Evolutionary conservation across 2,113 vertebrate genomes (phyloP), one percentile per base, ranked within the genome.

Genomic region (Myocastor coypus): DNA sequence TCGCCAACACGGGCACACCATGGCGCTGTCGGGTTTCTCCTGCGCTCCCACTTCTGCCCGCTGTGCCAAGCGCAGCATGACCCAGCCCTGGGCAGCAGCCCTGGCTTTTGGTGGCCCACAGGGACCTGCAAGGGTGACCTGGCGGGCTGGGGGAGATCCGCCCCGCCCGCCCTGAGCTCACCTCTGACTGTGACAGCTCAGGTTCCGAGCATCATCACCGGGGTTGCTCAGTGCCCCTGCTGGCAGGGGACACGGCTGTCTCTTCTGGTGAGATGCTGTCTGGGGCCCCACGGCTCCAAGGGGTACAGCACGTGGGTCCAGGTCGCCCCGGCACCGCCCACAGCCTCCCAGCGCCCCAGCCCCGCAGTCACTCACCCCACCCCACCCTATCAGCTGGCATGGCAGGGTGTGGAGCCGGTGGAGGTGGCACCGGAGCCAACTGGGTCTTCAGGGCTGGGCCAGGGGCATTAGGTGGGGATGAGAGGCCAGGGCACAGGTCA

Each of bases 141-240:
- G 81, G 91, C 52, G 46, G 93, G n/a, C 46, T 82, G 84, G 40
- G 11, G 75, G 81, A 81, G 22, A 46, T n/a, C 46, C n/a, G 66
- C 32, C 64, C 61, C n/a, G 10, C 77, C 61, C 92, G 52, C 24
- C 63, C 86, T 96, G 32, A 16, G 40, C 46, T 92, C 83, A 83
- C 91, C 94, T 94, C 75, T 55, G n/a, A 59, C 30, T 75, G n/a
- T 30, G 81, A 87, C 92, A 46, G 83, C 13, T 32, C 52, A 32
- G 34, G 85, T 20, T 34, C 77, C 68, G 9, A 59, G 37, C 83
- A 64, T 83, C 59, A 24, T 26, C 3, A 7, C 6, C 14, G 17
- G 13, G n/a, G 32, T 96, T 93, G 61, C 91, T 92, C 89, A 89
- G 42, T n/a, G 81, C 66, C 37, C 89, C 71, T 91, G 37, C 95